These are phyloP conservation scores for Tichodroma muraria DNA, from an alignment of 2,113 vertebrate genomes.

Conservation along the genomic window DNA sequence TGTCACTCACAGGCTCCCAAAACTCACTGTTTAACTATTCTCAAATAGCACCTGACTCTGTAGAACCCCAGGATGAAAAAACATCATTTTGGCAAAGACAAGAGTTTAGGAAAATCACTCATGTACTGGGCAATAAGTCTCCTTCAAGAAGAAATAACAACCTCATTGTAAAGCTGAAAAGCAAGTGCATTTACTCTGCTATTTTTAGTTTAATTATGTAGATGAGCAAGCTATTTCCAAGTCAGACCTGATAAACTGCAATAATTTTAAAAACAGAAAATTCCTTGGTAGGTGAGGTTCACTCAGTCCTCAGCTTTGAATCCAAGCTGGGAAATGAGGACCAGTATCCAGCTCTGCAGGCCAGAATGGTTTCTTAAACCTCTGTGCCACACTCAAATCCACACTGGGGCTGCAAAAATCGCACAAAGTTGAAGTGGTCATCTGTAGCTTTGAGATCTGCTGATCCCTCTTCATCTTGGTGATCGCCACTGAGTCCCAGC, in stretches of 20 bases:
- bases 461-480: rapidly evolving
- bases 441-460: background rate
- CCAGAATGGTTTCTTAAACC: background rate
- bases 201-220: background rate
- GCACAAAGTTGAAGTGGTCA: background rate
- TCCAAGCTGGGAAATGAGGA: background rate
- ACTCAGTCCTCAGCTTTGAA: background rate
- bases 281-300: background rate
- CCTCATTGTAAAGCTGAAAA: background rate
- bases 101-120: background rate
- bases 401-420: background rate
- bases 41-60: background rate
- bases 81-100: background rate
- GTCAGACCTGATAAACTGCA: background rate
- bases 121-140: background rate
- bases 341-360: background rate
- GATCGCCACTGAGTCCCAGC: rapidly evolving
- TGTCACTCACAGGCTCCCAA: background rate
- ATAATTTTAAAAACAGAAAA: background rate
- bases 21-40: background rate
- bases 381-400: background rate
- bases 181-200: background rate
- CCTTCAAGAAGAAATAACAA: background rate
- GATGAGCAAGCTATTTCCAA: background rate
- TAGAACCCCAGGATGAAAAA: background rate